Conservation (phyloP, 2,888 invertebrate genomes). For the Cistogaster globosa region DNA sequence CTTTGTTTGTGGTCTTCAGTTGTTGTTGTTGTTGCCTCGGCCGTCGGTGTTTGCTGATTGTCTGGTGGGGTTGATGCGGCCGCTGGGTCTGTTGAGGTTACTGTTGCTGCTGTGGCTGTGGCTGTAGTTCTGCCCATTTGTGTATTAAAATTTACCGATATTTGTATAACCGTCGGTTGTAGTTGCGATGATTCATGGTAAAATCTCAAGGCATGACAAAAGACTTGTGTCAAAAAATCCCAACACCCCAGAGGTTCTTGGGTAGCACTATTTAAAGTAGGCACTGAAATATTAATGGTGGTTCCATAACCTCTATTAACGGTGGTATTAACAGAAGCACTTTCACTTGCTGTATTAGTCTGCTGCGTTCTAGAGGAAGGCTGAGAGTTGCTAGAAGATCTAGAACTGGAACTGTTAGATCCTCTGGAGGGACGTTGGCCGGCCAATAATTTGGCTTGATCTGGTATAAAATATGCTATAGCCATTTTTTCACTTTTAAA, state of each 20-base stretch:
- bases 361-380: conserved; percentile 53
- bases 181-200: conserved; percentile 78
- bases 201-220: conserved; percentile 80
- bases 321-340: conserved; percentile 22
- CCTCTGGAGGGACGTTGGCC: conserved; percentile 62
- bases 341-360: conserved; percentile 46
- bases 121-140: conserved; percentile 45
- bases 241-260: conserved; percentile 79
- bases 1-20: conserved; percentile 1
- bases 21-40: conserved; percentile 6
- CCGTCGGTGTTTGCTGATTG: conserved; percentile 26
- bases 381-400: conserved; percentile 41
- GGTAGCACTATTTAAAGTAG: conserved; percentile 65
- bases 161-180: conserved; percentile 78
- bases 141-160: conserved; percentile 77
- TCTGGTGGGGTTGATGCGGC: conserved; percentile 26
- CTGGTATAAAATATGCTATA: conserved; percentile 81
- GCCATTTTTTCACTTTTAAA: conserved; percentile 75
- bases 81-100: conserved; percentile 40
- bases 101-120: conserved; percentile 17
- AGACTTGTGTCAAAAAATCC: conserved; percentile 80
- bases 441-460: conserved; percentile 80
- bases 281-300: conserved; percentile 78
- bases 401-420: conserved; percentile 63
- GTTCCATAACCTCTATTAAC: conserved; percentile 63